These are phyloP conservation scores for Macrophya annulata DNA, from an alignment of 2,888 invertebrate genomes.

Conservation along the genomic window DNA sequence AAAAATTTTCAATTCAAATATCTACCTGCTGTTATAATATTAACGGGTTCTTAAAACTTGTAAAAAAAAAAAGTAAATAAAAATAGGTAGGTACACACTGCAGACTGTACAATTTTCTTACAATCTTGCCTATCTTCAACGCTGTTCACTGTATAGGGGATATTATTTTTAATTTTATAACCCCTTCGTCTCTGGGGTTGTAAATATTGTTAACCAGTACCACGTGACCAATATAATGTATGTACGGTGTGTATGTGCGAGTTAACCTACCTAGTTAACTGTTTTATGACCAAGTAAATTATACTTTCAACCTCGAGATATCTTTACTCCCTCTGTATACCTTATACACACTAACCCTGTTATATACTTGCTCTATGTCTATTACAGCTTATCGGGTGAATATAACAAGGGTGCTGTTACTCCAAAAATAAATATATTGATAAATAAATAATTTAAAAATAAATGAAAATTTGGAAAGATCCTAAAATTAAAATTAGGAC, in stretches of 20 bases:
- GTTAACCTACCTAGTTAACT: constrained; percentile 45
- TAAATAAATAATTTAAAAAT: neutral
- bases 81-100: neutral
- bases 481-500: too few relatives aligned
- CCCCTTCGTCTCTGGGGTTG: constrained; percentile 36
- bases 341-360: neutral
- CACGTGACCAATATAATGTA: constrained; percentile 30
- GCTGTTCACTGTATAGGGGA: neutral
- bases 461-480: neutral
- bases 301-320: constrained; percentile 40
- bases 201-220: constrained; percentile 50
- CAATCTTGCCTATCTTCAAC: constrained; percentile 14
- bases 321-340: constrained; percentile 17
- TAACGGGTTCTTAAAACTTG: neutral
- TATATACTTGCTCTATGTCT: neutral
- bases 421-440: neutral
- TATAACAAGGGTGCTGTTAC: neutral
- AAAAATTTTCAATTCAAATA: too few relatives aligned
- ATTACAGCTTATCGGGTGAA: neutral
- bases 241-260: neutral
- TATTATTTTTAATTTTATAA: constrained; percentile 48
- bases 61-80: too few relatives aligned
- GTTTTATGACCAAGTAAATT: constrained; percentile 46
- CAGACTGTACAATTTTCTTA: neutral
- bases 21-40: too few relatives aligned